phyloP scores from a whole-genome alignment of 2,888 invertebrate genomes.

The Cosmorhoe ocellata region DNA sequence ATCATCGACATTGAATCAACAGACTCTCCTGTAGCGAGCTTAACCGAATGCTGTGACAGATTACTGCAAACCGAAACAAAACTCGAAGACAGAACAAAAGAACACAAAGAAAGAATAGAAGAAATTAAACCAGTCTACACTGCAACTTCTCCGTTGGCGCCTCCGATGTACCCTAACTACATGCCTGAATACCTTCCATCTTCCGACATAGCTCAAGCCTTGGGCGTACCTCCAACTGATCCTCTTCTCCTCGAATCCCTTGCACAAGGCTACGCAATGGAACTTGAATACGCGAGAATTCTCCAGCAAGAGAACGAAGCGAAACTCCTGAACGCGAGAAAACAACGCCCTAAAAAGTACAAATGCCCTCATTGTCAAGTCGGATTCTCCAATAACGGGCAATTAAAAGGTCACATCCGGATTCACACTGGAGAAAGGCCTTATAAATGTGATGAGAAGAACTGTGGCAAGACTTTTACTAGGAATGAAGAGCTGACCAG shows the following conservation, averaged over 20 bases:
- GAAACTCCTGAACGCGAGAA: constrained; percentile 85
- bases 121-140: constrained; percentile 22
- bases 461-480: constrained; percentile 94
- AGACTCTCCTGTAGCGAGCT: constrained; percentile 66
- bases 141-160: constrained; percentile 28
- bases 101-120: constrained; percentile 17
- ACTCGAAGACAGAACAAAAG: constrained; percentile 2
- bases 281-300: constrained; percentile 86
- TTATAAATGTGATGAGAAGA: constrained; percentile 92
- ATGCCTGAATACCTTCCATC: constrained; percentile 67
- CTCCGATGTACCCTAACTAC: constrained; percentile 48
- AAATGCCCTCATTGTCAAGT: constrained; percentile 95
- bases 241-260: constrained; percentile 75
- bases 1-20: constrained; percentile 16
- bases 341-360: constrained; percentile 94
- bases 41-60: constrained; percentile 67
- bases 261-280: constrained; percentile 84
- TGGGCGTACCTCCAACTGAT: constrained; percentile 74
- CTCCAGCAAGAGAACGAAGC: constrained; percentile 87
- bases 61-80: constrained; percentile 44
- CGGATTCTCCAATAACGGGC: constrained; percentile 97
- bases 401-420: constrained; percentile 94
- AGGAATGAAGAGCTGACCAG: constrained; percentile 95
- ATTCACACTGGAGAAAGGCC: constrained; percentile 96
- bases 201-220: constrained; percentile 69